A percentile compares a stretch with the other conserved stretches of the same genome.
Conservation (phyloP, 2,113 vertebrate species). For the Nothoprocta pentlandii region DNA sequence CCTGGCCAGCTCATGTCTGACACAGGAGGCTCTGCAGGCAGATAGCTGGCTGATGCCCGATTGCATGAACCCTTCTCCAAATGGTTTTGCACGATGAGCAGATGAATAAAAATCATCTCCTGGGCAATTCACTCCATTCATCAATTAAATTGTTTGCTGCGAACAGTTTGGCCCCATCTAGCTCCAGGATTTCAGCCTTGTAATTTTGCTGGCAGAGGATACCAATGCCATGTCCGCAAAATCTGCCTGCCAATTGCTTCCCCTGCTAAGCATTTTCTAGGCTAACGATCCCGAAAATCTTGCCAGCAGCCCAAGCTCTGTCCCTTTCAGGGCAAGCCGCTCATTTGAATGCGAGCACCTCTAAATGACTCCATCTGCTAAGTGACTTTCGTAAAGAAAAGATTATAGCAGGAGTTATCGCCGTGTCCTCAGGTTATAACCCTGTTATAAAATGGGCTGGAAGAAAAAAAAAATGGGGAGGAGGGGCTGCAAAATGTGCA, state of each 20-base stretch:
- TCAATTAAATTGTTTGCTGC: slow-evolving; percentile 73
- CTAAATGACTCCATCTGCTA: slow-evolving; percentile 74
- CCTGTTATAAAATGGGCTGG: slow-evolving; percentile 50
- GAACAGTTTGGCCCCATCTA: slow-evolving; percentile 58
- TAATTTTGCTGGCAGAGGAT: slow-evolving; percentile 72
- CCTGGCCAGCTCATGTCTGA: neutral
- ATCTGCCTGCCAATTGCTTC: slow-evolving; percentile 73
- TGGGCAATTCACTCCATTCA: slow-evolving; percentile 60
- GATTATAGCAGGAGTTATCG: slow-evolving; percentile 64
- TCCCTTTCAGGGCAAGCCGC: slow-evolving; percentile 65
- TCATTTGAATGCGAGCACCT: slow-evolving; percentile 67
- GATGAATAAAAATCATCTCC: slow-evolving; percentile 38
- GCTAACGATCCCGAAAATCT: slow-evolving; percentile 52
- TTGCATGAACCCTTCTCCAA: neutral
- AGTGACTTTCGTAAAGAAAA: slow-evolving; percentile 60
- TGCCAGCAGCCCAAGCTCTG: slow-evolving; percentile 62
- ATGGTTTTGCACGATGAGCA: neutral
- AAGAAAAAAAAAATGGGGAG: neutral
- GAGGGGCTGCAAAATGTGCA: slow-evolving; percentile 8
- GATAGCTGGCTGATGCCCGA: rapidly evolving
- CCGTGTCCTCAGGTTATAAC: slow-evolving; percentile 42
- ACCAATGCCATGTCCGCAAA: slow-evolving; percentile 6
- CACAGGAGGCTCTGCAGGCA: neutral
- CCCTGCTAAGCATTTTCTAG: slow-evolving; percentile 71
- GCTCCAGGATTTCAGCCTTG: slow-evolving; percentile 67